Conservation (phyloP, 2,113 vertebrate genomes). For the Sigmodon hispidus region DNA sequence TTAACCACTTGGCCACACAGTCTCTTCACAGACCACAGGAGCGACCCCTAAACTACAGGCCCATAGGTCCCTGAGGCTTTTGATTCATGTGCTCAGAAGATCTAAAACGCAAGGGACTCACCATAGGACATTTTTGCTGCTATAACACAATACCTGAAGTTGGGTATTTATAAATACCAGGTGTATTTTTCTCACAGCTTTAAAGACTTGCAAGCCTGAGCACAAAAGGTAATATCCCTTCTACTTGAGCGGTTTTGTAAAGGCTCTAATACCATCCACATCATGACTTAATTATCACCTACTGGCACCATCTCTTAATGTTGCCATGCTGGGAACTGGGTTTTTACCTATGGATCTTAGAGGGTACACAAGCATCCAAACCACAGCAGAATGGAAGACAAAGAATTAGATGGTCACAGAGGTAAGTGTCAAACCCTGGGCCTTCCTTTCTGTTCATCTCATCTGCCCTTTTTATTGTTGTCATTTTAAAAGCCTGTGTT, state of each 20-base stretch:
- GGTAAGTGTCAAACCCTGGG: not conserved
- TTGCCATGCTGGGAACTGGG: not conserved
- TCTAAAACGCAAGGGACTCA: not conserved
- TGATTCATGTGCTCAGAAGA: not conserved
- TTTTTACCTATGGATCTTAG: not conserved
- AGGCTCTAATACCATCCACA: not conserved
- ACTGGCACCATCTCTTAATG: not conserved
- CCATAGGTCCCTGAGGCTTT: not conserved
- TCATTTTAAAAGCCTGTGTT: not conserved
- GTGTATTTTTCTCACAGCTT: not conserved
- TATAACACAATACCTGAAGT: not conserved
- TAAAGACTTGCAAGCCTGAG: not conserved
- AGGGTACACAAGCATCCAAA: too few species aligned
- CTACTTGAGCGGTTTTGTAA: not conserved
- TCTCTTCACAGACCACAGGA: not conserved
- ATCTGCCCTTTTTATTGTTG: not conserved
- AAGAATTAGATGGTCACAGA: not conserved
- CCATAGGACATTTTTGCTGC: not conserved
- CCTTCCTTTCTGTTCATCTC: not conserved
- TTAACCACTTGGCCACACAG: not conserved
- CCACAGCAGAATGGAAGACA: not conserved
- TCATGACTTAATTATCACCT: not conserved
- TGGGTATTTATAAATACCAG: not conserved
- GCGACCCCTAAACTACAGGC: not conserved
- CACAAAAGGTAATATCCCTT: not conserved